Percentiles rank a stretch among this genome's conserved stretches.
Conservation (phyloP, 2,888 invertebrate genomes). For the Dryobota labecula region DNA sequence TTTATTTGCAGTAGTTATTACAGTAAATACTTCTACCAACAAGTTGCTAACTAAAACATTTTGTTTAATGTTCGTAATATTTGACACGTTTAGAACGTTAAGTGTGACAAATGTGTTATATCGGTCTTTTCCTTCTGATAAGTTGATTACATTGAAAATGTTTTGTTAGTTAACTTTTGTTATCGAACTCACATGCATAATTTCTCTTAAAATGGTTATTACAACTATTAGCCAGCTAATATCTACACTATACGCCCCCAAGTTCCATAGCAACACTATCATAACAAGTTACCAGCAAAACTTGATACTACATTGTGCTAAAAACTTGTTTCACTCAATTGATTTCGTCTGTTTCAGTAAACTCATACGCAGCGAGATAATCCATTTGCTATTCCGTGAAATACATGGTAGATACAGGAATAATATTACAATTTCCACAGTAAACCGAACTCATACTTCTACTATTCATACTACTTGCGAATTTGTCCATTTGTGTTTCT, state of each 20-base stretch:
- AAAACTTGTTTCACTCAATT: slow-evolving; percentile 17
- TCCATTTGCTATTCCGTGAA: slow-evolving; percentile 23
- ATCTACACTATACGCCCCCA: slow-evolving; percentile 27
- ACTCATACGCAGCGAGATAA: slow-evolving; percentile 17
- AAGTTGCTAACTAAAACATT: slow-evolving; percentile 18
- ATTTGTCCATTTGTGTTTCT: not conserved
- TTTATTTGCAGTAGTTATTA: slow-evolving; percentile 52
- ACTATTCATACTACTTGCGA: no score
- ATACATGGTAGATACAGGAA: not conserved
- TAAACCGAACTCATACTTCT: not conserved
- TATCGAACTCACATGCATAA: not conserved
- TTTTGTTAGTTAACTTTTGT: not conserved
- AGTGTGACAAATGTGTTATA: not conserved
- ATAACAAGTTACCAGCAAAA: not conserved
- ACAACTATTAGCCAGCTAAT: not conserved
- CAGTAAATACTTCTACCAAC: slow-evolving; percentile 27
- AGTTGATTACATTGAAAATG: slow-evolving; percentile 5
- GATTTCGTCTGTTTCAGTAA: slow-evolving; percentile 4
- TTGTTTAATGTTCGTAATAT: not conserved
- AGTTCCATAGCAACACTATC: slow-evolving; percentile 9
- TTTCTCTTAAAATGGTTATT: not conserved
- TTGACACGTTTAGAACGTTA: not conserved
- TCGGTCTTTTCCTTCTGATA: slow-evolving; percentile 3
- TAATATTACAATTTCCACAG: not conserved
- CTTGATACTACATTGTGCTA: not conserved